Percentiles rank a stretch among this genome's conserved stretches.
Conservation (phyloP, 2,888 invertebrate species). For the Lasioglossum marginatum region DNA sequence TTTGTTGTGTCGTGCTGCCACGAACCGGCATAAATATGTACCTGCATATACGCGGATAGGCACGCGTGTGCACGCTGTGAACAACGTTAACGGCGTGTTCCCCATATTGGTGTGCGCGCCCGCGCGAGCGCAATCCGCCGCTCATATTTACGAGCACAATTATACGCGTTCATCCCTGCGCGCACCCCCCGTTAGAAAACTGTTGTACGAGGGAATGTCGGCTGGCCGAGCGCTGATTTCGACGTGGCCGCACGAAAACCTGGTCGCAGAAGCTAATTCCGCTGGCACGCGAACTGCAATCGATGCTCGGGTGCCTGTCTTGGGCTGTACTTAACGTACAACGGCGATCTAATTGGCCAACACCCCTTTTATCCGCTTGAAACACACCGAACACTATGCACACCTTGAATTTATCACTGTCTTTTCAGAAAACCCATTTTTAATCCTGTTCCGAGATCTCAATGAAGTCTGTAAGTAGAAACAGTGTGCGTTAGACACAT, state of each 20-base stretch:
- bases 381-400: not conserved
- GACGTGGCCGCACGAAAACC: constrained; percentile 55
- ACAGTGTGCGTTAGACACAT: not conserved
- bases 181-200: not conserved
- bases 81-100: constrained; percentile 22
- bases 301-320: constrained; percentile 71
- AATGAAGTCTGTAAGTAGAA: not conserved
- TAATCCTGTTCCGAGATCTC: not conserved
- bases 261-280: constrained; percentile 66
- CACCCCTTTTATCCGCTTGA: not conserved
- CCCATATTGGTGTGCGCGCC: constrained; percentile 20
- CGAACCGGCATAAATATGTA: constrained; percentile 71
- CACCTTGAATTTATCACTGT: not conserved
- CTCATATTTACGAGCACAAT: constrained; percentile 50
- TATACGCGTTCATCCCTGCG: constrained; percentile 40
- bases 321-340: constrained; percentile 69
- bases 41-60: constrained; percentile 46
- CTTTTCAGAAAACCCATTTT: not conserved
- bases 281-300: constrained; percentile 71
- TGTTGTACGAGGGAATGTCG: constrained; percentile 27
- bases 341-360: constrained; percentile 60
- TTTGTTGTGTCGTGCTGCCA: constrained; percentile 67
- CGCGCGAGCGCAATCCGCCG: constrained; percentile 5
- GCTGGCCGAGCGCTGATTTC: constrained; percentile 32
- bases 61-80: constrained; percentile 29